phyloP scores from a whole-genome alignment of 2,797 vertebrate species.

The Lacerta agilis region DNA sequence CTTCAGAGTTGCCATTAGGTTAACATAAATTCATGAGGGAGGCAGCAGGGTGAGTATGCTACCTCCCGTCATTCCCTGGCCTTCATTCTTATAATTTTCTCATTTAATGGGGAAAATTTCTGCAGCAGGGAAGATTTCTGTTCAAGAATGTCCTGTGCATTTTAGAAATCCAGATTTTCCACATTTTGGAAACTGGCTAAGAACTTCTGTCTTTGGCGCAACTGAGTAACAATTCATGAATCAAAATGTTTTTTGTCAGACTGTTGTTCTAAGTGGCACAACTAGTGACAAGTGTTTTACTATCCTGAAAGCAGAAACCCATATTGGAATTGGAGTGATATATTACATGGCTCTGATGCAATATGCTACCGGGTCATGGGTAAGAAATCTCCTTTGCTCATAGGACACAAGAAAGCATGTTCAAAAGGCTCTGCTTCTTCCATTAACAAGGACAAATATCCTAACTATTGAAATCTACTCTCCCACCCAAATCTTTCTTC shows the following conservation, averaged over 20 bases:
- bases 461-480: constrained; percentile 38
- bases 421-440: constrained; percentile 22
- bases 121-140: too few species aligned
- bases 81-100: too few species aligned
- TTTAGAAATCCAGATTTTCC: background rate
- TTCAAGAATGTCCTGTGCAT: too few species aligned
- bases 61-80: too few species aligned
- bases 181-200: background rate
- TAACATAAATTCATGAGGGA: too few species aligned
- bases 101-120: background rate
- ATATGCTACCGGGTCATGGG: background rate
- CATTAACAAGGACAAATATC: background rate
- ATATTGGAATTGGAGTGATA: background rate
- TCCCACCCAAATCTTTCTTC: constrained; percentile 19
- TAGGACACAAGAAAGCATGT: constrained; percentile 26
- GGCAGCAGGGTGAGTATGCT: too few species aligned
- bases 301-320: background rate
- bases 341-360: background rate
- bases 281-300: background rate
- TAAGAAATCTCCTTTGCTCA: background rate
- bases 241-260: background rate
- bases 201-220: background rate
- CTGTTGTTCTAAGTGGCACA: background rate
- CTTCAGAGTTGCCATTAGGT: too few species aligned
- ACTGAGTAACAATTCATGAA: background rate